phyloP scores from a whole-genome alignment of 2,888 invertebrate genomes.

The Ophion obscuratus region DNA sequence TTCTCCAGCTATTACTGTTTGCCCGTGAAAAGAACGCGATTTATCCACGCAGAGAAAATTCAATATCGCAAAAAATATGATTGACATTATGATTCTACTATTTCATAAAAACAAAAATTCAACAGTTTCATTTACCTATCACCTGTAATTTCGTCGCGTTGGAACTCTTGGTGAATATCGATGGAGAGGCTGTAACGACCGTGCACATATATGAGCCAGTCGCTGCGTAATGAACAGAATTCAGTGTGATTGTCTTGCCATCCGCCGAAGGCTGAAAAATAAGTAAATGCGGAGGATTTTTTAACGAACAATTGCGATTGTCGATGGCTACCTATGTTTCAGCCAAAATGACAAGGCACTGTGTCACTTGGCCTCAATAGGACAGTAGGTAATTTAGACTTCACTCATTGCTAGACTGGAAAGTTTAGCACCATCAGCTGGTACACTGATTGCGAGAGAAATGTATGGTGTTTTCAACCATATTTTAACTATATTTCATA shows the following conservation, averaged over 20 bases:
- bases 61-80: not conserved
- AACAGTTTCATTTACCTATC: constrained; percentile 87
- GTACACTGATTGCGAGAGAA: too few relatives aligned
- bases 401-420: too few relatives aligned
- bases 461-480: too few relatives aligned
- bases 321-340: not conserved
- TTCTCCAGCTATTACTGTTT: too few relatives aligned
- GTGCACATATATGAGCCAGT: constrained; percentile 93
- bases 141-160: constrained; percentile 91
- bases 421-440: not conserved
- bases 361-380: not conserved
- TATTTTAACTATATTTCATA: too few relatives aligned
- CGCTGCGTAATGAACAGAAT: constrained; percentile 91
- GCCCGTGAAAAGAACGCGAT: too few relatives aligned
- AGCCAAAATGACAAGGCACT: not conserved
- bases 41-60: not conserved
- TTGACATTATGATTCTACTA: not conserved
- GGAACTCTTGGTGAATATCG: constrained; percentile 92
- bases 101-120: not conserved
- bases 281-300: not conserved
- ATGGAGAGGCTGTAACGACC: constrained; percentile 91
- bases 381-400: not conserved
- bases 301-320: not conserved
- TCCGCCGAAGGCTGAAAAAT: constrained; percentile 87
- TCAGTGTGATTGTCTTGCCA: constrained; percentile 89